A percentile compares a stretch with the other conserved stretches of the same genome.
Conservation (phyloP, 2,888 invertebrate genomes). For the Furcula furcula region DNA sequence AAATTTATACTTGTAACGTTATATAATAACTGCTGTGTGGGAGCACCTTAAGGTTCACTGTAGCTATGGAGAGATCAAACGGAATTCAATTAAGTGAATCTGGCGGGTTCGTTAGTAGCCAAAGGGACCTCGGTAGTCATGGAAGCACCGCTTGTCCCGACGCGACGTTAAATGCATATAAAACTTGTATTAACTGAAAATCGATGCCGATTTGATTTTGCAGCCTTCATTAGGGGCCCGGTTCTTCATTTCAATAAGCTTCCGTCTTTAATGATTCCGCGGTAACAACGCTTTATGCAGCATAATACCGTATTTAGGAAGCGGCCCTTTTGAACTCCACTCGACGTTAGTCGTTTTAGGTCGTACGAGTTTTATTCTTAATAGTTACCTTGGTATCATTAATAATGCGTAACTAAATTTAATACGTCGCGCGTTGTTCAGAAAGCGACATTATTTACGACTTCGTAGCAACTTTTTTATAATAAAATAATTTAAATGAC, state of each 20-base stretch:
- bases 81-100: conserved; percentile 53
- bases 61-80: conserved; percentile 30
- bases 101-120: conserved; percentile 49
- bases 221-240: conserved; percentile 78
- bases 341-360: conserved; percentile 47
- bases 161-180: conserved; percentile 65
- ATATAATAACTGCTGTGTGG: no score
- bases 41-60: conserved; percentile 14
- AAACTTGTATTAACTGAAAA: conserved; percentile 67
- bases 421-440: conserved; percentile 48
- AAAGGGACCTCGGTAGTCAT: conserved; percentile 8
- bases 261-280: conserved; percentile 71
- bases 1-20: no score
- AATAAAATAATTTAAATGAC: conserved; percentile 7
- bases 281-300: conserved; percentile 71
- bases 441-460: conserved; percentile 39
- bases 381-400: conserved; percentile 50
- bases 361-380: conserved; percentile 48
- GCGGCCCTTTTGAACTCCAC: conserved; percentile 68
- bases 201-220: conserved; percentile 77
- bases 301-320: conserved; percentile 73
- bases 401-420: conserved; percentile 55
- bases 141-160: conserved; percentile 40
- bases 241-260: conserved; percentile 77
- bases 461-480: conserved; percentile 21